These are phyloP conservation scores for Hydractinia echinata DNA, from an alignment of 30 jellyfish, hydroid and myxozoan species.

Conservation along the genomic window DNA sequence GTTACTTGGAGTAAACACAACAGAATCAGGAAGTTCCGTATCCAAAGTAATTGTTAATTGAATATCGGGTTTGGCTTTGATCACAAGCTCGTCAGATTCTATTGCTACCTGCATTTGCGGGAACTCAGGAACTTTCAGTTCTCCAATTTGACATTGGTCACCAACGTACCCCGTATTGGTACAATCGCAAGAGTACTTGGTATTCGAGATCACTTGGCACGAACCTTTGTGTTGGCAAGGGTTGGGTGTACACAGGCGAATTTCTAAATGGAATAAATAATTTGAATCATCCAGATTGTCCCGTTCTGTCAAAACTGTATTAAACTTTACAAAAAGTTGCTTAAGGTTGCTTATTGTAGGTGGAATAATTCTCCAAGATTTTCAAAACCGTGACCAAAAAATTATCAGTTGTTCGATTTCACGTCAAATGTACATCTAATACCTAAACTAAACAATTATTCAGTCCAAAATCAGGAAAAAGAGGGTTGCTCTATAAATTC, in stretches of 20 bases:
- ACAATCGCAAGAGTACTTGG: constrained; percentile 47
- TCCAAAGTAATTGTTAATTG: constrained; percentile 42
- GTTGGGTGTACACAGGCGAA: constrained; percentile 49
- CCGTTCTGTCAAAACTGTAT: no score
- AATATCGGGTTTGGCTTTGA: constrained; percentile 42
- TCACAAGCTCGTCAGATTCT: constrained; percentile 18
- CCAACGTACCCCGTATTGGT: constrained; percentile 54
- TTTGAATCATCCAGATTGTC: no score
- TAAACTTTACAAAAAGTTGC: no score
- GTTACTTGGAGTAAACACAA: no score
- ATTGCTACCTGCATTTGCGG: constrained; percentile 45
- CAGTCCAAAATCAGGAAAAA: no score
- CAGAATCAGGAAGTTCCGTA: not conserved
- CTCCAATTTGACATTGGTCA: constrained; percentile 50
- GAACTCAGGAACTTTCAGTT: constrained; percentile 28
- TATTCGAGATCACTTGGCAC: constrained; percentile 29
- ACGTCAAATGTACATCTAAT: no score
- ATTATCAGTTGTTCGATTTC: no score
- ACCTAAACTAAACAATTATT: no score
- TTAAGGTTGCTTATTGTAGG: no score
- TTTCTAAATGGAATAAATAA: constrained; percentile 17
- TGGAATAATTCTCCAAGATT: no score
- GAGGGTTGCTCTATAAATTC: no score
- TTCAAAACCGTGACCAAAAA: no score
- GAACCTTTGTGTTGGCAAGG: constrained; percentile 62